These are phyloP conservation scores for Pyrocephalus nanus DNA, from an alignment of 2,797 vertebrate species.

Conservation along the genomic window DNA sequence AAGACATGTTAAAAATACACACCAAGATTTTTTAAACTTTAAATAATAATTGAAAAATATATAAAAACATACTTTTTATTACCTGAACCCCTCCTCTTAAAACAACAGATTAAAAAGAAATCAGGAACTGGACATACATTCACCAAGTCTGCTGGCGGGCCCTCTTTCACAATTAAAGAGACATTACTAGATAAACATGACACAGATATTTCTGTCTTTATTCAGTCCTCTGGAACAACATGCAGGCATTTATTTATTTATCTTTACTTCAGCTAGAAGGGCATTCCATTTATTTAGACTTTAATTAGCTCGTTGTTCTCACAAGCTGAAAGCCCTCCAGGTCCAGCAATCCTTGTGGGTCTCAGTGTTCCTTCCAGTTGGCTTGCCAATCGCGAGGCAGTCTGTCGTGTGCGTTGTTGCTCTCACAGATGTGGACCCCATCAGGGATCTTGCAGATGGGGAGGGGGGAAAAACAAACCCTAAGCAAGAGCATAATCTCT, in stretches of 20 bases:
- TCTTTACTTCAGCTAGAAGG: background rate
- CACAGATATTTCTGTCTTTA: background rate
- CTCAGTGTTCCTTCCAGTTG: constrained; percentile 35
- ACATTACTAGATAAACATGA: background rate
- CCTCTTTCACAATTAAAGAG: background rate
- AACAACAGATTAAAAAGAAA: background rate
- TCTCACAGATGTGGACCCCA: constrained; percentile 56
- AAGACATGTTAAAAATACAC: background rate
- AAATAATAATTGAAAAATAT: background rate
- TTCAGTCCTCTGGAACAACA: constrained; percentile 10
- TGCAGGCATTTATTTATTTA: background rate
- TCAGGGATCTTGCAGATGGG: constrained; percentile 47
- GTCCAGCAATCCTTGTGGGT: constrained; percentile 41
- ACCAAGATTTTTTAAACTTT: background rate
- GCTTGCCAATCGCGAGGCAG: constrained; percentile 40
- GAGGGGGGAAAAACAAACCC: background rate
- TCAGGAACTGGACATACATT: background rate
- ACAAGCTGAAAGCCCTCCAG: constrained; percentile 22
- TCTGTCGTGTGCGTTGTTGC: background rate
- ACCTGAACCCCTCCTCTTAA: background rate
- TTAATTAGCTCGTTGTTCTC: constrained; percentile 34
- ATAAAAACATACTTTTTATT: background rate
- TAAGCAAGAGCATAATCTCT: constrained; percentile 23
- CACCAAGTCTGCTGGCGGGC: background rate
- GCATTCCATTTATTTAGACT: constrained; percentile 17